Percentiles rank a stretch among this genome's conserved stretches.
These are phyloP conservation scores for Stramonita haemastoma DNA, from an alignment of 2,888 invertebrate genomes.

Conservation along the genomic window DNA sequence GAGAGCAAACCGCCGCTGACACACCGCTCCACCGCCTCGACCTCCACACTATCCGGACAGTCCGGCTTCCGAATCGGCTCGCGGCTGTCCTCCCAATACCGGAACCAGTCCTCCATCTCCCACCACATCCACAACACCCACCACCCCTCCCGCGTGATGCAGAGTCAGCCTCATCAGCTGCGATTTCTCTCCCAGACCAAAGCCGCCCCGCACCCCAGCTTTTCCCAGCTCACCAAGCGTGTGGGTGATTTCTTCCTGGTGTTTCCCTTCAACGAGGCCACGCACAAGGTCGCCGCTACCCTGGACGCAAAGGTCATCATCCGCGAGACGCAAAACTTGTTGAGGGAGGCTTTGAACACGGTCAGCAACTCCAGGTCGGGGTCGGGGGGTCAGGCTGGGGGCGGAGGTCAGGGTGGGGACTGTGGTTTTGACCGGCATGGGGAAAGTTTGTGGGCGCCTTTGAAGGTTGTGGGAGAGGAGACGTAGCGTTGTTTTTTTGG, in stretches of 20 bases:
- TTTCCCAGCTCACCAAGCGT: slow-evolving; percentile 39
- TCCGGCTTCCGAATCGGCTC: background rate
- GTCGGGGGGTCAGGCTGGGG: background rate
- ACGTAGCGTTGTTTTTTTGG: background rate
- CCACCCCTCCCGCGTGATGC: background rate
- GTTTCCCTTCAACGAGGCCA: slow-evolving; percentile 82
- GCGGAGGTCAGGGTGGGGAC: background rate
- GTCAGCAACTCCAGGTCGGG: background rate
- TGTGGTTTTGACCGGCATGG: background rate
- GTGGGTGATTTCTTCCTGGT: slow-evolving; percentile 89
- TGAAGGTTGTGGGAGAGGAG: background rate
- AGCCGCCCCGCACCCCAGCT: background rate
- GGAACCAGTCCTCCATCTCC: slow-evolving; percentile 23
- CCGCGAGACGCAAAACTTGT: slow-evolving; percentile 65
- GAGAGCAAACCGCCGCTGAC: background rate
- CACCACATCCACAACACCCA: background rate
- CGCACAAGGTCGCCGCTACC: slow-evolving; percentile 53
- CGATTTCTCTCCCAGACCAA: background rate
- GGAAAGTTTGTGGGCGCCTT: slow-evolving; percentile 25
- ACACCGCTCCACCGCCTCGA: background rate
- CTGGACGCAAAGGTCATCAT: slow-evolving; percentile 66
- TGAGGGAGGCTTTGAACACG: slow-evolving; percentile 56
- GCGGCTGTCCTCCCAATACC: background rate
- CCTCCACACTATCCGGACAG: background rate
- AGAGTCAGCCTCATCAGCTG: background rate